A percentile compares a stretch with the other conserved stretches of the same genome.
Evolutionary conservation across 2,797 vertebrate species (phyloP).

Genomic region (Paratrypauchen microcephalus): DNA sequence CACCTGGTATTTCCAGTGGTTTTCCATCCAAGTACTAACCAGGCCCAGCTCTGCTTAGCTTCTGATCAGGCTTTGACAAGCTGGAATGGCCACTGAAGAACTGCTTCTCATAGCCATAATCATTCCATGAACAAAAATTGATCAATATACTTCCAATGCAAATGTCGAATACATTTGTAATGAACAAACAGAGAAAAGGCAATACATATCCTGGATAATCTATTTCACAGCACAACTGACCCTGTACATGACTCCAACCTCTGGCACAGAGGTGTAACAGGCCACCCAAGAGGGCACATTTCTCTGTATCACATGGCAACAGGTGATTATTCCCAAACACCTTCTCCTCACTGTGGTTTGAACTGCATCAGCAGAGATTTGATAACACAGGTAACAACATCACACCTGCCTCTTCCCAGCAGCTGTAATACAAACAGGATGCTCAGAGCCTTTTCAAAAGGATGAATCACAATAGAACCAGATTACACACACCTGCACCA

Average conservation of each 20-base stretch:
- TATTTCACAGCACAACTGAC: not conserved
- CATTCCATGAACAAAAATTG: too few species aligned
- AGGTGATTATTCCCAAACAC: not conserved
- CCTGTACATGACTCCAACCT: not conserved
- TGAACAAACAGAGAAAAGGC: not conserved
- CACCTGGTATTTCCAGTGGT: too few species aligned
- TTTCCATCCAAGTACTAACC: too few species aligned
- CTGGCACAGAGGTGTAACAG: not conserved
- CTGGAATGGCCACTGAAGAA: too few species aligned
- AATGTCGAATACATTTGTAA: not conserved
- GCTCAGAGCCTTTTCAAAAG: conserved; percentile 34
- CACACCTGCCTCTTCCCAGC: conserved; percentile 37
- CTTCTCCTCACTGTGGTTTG: conserved; percentile 15
- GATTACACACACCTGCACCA: conserved; percentile 49
- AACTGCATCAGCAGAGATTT: conserved; percentile 14
- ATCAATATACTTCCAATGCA: not conserved
- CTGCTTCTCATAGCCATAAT: too few species aligned
- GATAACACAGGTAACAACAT: conserved; percentile 28
- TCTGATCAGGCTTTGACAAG: too few species aligned
- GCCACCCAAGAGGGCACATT: conserved; percentile 4
- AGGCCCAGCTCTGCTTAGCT: too few species aligned
- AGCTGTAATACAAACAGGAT: conserved; percentile 49
- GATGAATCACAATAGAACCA: conserved; percentile 30
- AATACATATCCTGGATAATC: not conserved
- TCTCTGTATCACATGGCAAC: not conserved